Evolutionary conservation across 2,113 vertebrate genomes (phyloP).

Genomic region (Myiagra hebetior): DNA sequence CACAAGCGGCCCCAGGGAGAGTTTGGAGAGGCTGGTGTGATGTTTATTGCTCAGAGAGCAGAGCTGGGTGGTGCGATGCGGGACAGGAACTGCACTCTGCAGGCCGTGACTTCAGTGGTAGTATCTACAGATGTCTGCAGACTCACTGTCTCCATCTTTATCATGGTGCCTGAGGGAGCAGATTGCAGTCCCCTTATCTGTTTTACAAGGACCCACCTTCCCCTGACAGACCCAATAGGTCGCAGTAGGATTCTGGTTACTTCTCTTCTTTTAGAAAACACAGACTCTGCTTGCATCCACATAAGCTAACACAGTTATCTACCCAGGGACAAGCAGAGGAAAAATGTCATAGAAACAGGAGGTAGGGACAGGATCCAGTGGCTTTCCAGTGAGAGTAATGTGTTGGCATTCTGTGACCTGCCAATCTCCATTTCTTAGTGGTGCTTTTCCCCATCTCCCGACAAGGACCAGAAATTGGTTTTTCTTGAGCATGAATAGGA

Average conservation of each 20-base stretch:
- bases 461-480: not conserved
- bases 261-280: not conserved
- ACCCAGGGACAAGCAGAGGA: not conserved
- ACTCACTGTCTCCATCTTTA: not conserved
- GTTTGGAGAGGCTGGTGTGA: conserved; percentile 45
- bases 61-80: not conserved
- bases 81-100: conserved; percentile 20
- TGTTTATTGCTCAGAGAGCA: conserved; percentile 36
- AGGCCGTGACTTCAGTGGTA: not conserved
- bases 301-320: not conserved
- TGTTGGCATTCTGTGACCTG: not conserved
- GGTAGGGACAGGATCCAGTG: not conserved
- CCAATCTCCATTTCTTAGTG: not conserved
- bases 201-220: not conserved
- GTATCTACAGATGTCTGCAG: not conserved
- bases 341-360: not conserved
- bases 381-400: not conserved
- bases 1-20: not conserved
- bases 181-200: not conserved
- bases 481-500: not conserved
- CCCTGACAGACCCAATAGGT: not conserved
- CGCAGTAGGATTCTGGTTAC: not conserved
- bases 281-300: not conserved
- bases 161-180: not conserved
- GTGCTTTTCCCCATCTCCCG: not conserved